Evolutionary conservation across 2,888 invertebrate genomes (phyloP), one percentile per base, ranked within the genome.

Genomic region (Ophraella communa): DNA sequence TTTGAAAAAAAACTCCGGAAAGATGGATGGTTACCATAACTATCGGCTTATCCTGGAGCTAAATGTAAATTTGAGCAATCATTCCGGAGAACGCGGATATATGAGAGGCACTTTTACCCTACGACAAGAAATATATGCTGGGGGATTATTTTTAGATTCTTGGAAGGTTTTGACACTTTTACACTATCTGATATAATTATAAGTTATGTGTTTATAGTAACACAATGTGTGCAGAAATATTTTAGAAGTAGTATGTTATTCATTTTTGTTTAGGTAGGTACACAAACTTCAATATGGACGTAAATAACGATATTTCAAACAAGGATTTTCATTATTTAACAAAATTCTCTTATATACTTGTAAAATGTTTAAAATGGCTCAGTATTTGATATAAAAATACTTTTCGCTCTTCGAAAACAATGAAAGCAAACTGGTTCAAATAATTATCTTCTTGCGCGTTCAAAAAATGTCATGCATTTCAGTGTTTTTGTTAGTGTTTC

Each of bases 31-130:
- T 21, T 11, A 35, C 51, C 51, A 51, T 59, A 59, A 59, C 59
- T 59, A 59, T 59, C 59, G 59, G 59, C 59, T 59, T 59, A 59
- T 59, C 59, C 59, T 10, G 52, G 59, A 30, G 59, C 59, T 59
- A 59, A 59, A 59, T 59, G 59, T 59, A 59, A 59, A 59, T 59
- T 59, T 59, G 59, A 47, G 59, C 59, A 59, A 59, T 59, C 59
- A 59, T 59, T 59, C 59, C 14, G 42, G 51, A 24, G 51, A 51
- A 51, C 59, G 39, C 39, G 59, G 42, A 59, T 59, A 39, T 39
- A 59, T 59, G 59, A 23, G 49, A 21, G 10, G 20, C 51, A 49
- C 17, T 56, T 56, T 21, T 51, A 17, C 10, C 18, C 17, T 30
- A 17, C 59, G 59, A 59, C 59, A 59, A 33, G 59, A 59, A 59